Base-by-base conservation (phyloP, 2,888 invertebrate genomes). In the Atrina japonica region DNA sequence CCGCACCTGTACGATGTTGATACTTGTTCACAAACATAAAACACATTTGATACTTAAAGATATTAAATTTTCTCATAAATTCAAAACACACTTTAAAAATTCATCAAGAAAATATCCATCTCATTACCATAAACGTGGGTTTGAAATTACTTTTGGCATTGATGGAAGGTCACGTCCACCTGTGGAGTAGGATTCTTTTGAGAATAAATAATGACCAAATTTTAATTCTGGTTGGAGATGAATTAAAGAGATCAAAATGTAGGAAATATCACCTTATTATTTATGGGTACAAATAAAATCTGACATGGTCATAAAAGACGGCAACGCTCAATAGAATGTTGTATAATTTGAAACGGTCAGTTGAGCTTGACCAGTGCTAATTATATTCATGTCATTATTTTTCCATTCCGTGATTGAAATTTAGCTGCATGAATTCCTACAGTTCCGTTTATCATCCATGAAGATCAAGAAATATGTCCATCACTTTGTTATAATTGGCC, bases 281-380 rank as follows among this genome's bases (percentile, higher is more conserved):
- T 61, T 61, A 61, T 61, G 47, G 49, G 47, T 49, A 29, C 43
- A 43, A 61, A 61, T 61, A 49, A 61, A 61, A 61, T 61, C 61
- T 49, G 49, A 47, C 61, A 30, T n/a, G 61, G 49, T 30, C 29
- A 61, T 61, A 61, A 61, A 61, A 47, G 61, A 49, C 29, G 43
- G 49, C 27, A 30, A 41, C 27, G 41, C 23, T 49, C 61, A 61
- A 61, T 49, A 47, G 50, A 35, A 56, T 45, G 49, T 66, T 66
- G 66, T 66, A 66, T 66, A 66, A 66, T 66, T 58, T 66, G 66
- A 27, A 40, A 50, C 58, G 66, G 49, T 66, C 50, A 58, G 66
- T 58, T 66, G 66, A 49, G 25, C 49, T 58, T 41, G 58, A 50
- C 58, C 56, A 49, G 40, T 55, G 58, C 58, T 66, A 66, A 66